Conservation (phyloP, 2,113 vertebrate species). For the Passer montanus region DNA sequence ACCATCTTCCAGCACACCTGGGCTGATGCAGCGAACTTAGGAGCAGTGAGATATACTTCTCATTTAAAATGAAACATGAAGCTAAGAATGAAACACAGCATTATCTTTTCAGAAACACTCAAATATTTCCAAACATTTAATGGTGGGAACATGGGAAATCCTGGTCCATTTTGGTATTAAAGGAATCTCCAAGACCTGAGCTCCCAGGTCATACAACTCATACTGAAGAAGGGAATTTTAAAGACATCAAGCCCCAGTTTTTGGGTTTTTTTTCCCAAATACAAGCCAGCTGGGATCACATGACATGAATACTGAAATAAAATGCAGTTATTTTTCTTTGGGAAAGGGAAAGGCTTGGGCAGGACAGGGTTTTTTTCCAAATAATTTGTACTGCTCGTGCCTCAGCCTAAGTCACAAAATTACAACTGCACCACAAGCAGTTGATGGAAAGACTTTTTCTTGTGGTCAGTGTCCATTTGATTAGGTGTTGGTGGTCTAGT, state of each 20-base stretch:
- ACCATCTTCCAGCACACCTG: neutral
- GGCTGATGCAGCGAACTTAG: neutral
- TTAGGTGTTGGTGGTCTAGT: neutral
- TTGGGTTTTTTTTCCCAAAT: neutral
- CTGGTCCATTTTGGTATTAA: neutral
- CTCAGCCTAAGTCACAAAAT: neutral
- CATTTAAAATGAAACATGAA: neutral
- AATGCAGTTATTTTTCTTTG: neutral
- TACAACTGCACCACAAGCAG: neutral
- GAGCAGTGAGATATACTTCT: neutral
- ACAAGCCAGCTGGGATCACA: neutral
- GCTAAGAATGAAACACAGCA: neutral
- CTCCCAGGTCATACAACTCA: neutral
- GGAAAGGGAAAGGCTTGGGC: neutral
- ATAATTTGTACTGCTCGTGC: accelerated
- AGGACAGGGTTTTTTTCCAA: neutral
- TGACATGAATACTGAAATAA: neutral
- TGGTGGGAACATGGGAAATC: neutral
- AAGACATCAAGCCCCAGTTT: neutral
- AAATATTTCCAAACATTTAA: neutral
- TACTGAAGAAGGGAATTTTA: neutral
- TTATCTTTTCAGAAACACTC: neutral
- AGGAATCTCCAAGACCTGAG: neutral
- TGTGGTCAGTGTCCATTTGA: neutral
- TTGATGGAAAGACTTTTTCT: neutral